Conservation (phyloP, 2,797 vertebrate genomes). For the Schizopygopsis malacanthus region DNA sequence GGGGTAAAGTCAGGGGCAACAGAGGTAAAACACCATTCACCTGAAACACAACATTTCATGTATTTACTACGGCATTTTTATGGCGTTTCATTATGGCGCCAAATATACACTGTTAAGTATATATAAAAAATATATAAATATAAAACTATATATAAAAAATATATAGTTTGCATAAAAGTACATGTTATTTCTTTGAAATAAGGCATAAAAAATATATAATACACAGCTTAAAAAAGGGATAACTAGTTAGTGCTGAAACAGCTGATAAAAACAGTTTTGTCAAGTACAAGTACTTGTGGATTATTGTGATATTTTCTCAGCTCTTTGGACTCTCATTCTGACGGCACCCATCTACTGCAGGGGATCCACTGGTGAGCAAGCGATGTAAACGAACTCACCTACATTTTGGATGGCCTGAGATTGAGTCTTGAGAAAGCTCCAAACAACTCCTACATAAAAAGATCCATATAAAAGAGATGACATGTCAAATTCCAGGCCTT, state of each 20-base stretch:
- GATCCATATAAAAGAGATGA: neutral
- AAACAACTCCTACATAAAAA: constrained; percentile 50
- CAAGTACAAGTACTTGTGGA: neutral
- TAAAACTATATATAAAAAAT: too few species aligned
- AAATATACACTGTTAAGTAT: neutral
- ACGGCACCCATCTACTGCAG: neutral
- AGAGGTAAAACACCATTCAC: constrained; percentile 58
- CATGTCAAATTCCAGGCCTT: neutral
- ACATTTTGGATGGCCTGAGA: neutral
- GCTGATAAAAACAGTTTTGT: neutral
- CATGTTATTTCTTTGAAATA: neutral
- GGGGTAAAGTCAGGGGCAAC: constrained; percentile 57
- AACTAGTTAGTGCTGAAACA: neutral
- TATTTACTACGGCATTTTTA: neutral
- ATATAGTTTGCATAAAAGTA: neutral
- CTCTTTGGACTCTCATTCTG: neutral
- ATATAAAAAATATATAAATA: too few species aligned
- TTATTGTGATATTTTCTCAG: neutral
- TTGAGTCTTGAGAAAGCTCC: constrained; percentile 47
- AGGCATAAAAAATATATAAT: neutral
- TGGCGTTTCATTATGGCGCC: too few species aligned
- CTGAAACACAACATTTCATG: constrained; percentile 19
- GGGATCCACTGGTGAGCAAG: neutral
- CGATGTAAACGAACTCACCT: neutral
- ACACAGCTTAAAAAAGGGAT: neutral